Conservation (phyloP, 2,113 vertebrate species). For the Oreamnos americanus region DNA sequence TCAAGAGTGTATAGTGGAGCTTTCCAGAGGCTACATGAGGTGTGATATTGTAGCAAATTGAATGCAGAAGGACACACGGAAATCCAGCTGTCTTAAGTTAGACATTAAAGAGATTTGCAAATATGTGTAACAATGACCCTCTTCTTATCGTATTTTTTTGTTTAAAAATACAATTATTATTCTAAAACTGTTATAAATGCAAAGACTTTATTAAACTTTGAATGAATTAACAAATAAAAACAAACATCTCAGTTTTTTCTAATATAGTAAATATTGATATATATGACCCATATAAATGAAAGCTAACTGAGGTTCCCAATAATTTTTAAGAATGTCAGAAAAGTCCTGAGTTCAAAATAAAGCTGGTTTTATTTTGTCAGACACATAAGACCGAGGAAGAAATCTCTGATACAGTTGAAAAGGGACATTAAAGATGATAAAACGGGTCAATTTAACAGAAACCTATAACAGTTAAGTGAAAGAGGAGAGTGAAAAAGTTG, state of each 20-base stretch:
- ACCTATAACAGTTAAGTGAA: no score
- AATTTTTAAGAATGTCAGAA: background rate
- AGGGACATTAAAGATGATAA: background rate
- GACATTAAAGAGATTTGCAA: conserved; percentile 12
- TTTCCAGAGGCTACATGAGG: background rate
- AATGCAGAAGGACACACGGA: background rate
- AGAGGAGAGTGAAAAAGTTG: no score
- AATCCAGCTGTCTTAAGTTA: conserved; percentile 26
- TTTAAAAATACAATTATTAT: background rate
- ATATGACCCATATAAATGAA: background rate
- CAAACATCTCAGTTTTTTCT: background rate
- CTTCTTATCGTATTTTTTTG: background rate
- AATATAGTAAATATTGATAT: background rate
- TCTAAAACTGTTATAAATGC: background rate
- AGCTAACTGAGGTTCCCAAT: background rate
- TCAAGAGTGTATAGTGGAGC: background rate
- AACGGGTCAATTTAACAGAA: background rate
- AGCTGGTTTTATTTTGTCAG: background rate
- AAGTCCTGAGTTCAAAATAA: background rate
- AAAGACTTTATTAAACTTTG: background rate
- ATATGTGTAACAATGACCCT: background rate
- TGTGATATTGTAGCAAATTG: conserved; percentile 15
- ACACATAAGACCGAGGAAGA: background rate
- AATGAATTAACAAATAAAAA: background rate
- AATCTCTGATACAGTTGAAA: background rate